These are phyloP conservation scores for Phalacrocorax brasilianus DNA, from an alignment of 2,113 vertebrate species.

Conservation along the genomic window DNA sequence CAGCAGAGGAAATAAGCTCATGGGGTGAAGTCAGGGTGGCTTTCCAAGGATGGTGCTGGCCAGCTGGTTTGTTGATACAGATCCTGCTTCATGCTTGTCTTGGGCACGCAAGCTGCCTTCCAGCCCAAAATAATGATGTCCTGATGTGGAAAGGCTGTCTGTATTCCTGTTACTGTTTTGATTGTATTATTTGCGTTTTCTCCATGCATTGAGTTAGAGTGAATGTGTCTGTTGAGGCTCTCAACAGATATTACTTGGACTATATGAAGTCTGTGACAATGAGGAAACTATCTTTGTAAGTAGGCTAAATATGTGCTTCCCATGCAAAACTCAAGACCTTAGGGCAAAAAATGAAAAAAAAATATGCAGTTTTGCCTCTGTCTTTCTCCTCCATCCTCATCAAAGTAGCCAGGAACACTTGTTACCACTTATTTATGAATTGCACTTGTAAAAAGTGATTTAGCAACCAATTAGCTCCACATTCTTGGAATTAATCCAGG, in stretches of 20 bases:
- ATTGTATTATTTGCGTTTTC: neutral
- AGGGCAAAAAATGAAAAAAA: neutral
- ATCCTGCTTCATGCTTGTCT: neutral
- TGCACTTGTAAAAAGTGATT: neutral
- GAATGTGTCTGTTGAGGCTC: neutral
- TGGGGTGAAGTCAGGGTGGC: neutral
- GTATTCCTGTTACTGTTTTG: neutral
- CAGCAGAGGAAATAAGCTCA: neutral
- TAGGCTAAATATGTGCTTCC: neutral
- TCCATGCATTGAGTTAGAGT: neutral
- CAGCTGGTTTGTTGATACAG: neutral
- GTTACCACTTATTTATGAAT: neutral
- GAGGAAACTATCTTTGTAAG: neutral
- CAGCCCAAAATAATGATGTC: neutral
- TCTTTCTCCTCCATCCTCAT: neutral
- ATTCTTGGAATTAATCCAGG: neutral
- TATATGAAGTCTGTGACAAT: neutral
- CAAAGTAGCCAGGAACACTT: neutral
- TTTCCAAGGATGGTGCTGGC: neutral
- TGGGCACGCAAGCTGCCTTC: neutral
- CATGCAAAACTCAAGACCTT: neutral
- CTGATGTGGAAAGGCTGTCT: neutral
- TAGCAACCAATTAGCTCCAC: neutral
- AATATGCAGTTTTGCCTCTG: neutral
- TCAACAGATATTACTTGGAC: neutral